phyloP scores from a whole-genome alignment of 2,113 vertebrate species.

The Mirounga angustirostris region DNA sequence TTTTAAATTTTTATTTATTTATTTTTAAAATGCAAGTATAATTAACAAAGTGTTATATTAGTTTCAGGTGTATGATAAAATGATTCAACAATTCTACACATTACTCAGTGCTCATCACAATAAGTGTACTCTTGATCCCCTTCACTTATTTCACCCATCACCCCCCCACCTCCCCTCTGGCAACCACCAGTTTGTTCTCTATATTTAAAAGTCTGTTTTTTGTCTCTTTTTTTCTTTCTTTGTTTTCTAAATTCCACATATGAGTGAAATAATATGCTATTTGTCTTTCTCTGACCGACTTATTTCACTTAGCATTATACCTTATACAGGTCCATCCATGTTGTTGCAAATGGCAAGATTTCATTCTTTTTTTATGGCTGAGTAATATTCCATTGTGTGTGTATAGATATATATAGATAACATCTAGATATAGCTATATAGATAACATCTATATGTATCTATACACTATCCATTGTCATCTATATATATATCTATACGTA shows the following conservation, averaged over 20 bases:
- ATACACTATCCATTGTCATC: too few relatives aligned
- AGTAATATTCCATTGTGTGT: not conserved
- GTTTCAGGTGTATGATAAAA: not conserved
- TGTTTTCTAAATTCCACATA: not conserved
- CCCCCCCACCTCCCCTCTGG: not conserved
- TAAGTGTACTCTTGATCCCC: not conserved
- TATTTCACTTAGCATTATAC: not conserved
- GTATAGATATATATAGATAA: not conserved
- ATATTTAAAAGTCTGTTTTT: not conserved
- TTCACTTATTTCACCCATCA: not conserved
- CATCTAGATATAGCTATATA: too few relatives aligned
- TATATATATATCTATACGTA: not conserved
- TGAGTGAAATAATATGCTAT: not conserved
- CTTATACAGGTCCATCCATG: not conserved
- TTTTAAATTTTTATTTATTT: not conserved
- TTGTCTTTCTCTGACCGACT: not conserved
- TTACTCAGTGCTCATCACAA: not conserved
- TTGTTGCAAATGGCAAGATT: not conserved
- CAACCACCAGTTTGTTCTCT: not conserved
- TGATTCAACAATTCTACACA: not conserved
- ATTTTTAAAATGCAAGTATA: not conserved
- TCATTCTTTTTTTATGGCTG: not conserved
- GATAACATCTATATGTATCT: not conserved
- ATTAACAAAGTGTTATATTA: not conserved
- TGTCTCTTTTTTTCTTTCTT: not conserved